Evolutionary conservation across 2,888 invertebrate species (phyloP).

Genomic region (Scaptodrosophila latifasciaeformis): DNA sequence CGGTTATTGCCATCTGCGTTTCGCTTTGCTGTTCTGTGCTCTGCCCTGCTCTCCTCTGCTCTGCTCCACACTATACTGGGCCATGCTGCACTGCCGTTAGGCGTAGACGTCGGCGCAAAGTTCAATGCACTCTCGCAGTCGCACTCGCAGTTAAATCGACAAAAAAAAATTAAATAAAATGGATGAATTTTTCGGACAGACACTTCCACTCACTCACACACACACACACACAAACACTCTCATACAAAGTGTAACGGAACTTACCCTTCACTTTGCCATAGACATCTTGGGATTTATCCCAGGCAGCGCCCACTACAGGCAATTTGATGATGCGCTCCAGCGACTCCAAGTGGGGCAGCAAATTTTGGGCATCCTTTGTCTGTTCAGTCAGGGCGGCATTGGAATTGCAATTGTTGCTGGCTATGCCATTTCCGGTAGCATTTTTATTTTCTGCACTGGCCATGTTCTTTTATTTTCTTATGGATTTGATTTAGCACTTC

Average conservation of each 20-base stretch:
- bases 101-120: constrained; percentile 10
- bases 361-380: constrained; percentile 71
- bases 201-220: too few species aligned
- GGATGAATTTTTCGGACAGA: too few species aligned
- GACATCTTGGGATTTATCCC: constrained; percentile 77
- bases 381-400: constrained; percentile 27
- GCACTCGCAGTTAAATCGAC: neutral
- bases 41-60: too few species aligned
- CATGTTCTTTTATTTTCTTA: constrained; percentile 46
- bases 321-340: constrained; percentile 78
- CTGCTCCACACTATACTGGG: neutral
- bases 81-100: neutral
- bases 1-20: too few species aligned
- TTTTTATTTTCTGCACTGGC: constrained; percentile 60
- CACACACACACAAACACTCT: too few species aligned
- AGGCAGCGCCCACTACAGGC: constrained; percentile 78
- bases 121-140: constrained; percentile 44
- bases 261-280: constrained; percentile 79
- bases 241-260: too few species aligned
- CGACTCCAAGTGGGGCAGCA: constrained; percentile 77
- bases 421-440: constrained; percentile 47
- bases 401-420: constrained; percentile 28
- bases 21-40: too few species aligned
- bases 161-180: too few species aligned
- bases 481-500: constrained; percentile 42